These are phyloP conservation scores for Bilobella aurantiaca DNA, from an alignment of 1,140 invertebrate species.

Conservation along the genomic window DNA sequence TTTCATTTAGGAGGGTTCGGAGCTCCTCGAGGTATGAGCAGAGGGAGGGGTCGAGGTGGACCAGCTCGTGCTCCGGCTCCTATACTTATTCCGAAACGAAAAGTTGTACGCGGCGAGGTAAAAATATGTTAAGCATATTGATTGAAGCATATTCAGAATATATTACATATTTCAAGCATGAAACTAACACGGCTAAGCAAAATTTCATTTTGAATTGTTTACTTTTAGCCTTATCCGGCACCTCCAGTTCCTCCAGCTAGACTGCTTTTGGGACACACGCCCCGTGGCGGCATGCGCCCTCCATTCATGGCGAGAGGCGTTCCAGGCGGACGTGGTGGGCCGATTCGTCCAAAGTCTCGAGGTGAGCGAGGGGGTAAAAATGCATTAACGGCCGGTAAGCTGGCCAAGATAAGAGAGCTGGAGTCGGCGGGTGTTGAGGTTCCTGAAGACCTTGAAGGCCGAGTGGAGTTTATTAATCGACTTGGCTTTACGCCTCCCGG, in stretches of 20 bases:
- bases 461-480: not conserved
- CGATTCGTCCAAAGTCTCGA: not conserved
- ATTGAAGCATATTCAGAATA: not conserved
- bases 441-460: not conserved
- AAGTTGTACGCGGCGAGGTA: not conserved
- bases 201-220: too few relatives aligned
- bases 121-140: not conserved
- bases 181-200: too few relatives aligned
- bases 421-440: not conserved
- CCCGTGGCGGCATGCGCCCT: not conserved
- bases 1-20: too few relatives aligned
- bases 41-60: not conserved
- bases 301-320: not conserved
- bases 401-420: not conserved
- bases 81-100: not conserved
- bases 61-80: not conserved
- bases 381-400: conserved; percentile 5
- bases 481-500: not conserved
- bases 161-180: too few relatives aligned
- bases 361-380: conserved; percentile 8
- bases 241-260: not conserved
- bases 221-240: conserved; percentile 13
- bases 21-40: too few relatives aligned
- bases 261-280: not conserved
- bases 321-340: not conserved